Evolutionary conservation across 2,888 invertebrate genomes (phyloP).

Genomic region (Drosophila macrospina): DNA sequence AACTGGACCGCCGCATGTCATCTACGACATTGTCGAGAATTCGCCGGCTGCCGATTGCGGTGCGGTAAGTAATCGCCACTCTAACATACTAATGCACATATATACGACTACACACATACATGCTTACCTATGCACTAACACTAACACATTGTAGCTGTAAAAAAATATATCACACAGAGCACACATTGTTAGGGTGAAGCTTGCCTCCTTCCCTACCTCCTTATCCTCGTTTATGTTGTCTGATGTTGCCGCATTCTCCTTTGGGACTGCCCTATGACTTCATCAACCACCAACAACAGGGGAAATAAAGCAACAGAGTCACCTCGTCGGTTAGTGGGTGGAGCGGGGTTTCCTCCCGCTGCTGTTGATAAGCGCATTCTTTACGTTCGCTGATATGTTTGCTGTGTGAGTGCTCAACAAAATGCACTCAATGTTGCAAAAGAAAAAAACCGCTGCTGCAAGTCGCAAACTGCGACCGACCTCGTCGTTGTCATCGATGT

Average conservation of each 20-base stretch:
- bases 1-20: constrained; percentile 96
- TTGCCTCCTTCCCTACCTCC: constrained; percentile 5
- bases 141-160: constrained; percentile 21
- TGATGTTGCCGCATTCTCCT: constrained; percentile 40
- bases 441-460: constrained; percentile 14
- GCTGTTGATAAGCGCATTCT: constrained; percentile 40
- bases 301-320: constrained; percentile 4
- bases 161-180: constrained; percentile 22
- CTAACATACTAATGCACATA: background rate
- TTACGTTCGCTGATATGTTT: constrained; percentile 19
- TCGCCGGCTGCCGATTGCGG: constrained; percentile 96
- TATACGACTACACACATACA: background rate
- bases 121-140: background rate
- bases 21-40: constrained; percentile 96
- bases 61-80: constrained; percentile 80
- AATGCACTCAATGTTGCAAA: constrained; percentile 28
- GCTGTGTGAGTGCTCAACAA: background rate
- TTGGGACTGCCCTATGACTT: constrained; percentile 57
- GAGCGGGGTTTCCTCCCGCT: too few species aligned
- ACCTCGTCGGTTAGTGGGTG: background rate
- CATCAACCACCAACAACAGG: constrained; percentile 46
- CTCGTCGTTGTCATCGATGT: constrained; percentile 36
- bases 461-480: constrained; percentile 31
- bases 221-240: constrained; percentile 16
- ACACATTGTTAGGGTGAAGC: constrained; percentile 20